These are phyloP conservation scores for Etheostoma cragini DNA, from an alignment of 2,113 vertebrate species.

Conservation along the genomic window DNA sequence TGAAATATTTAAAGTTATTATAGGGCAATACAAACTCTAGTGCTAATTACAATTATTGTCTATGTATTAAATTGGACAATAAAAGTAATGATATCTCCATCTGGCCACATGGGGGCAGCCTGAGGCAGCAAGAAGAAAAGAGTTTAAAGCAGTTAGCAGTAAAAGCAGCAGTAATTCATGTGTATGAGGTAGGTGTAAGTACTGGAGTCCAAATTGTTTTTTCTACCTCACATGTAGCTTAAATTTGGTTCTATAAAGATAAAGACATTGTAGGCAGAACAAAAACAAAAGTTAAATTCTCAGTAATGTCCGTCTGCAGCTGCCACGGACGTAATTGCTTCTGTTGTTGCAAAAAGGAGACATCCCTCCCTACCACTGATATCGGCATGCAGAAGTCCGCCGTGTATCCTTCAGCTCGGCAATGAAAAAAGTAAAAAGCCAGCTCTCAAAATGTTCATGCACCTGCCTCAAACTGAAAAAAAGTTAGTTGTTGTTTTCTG, in stretches of 20 bases:
- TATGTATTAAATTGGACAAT: no score
- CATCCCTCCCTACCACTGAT: neutral
- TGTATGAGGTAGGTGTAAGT: neutral
- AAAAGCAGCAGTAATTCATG: neutral
- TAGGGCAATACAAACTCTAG: no score
- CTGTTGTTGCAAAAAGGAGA: slow-evolving; percentile 49
- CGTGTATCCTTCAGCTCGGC: slow-evolving; percentile 25
- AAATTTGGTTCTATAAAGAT: neutral
- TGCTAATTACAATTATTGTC: no score
- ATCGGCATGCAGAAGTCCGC: neutral
- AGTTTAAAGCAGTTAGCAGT: neutral
- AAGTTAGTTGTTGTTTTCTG: neutral
- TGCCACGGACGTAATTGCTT: slow-evolving; percentile 2
- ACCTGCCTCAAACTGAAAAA: neutral
- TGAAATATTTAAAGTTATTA: no score
- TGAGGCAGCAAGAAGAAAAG: slow-evolving; percentile 8
- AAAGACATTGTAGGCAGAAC: neutral
- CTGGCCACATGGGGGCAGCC: slow-evolving; percentile 59
- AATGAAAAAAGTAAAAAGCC: slow-evolving; percentile 14
- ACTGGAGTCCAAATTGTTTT: neutral
- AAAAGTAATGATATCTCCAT: slow-evolving; percentile 4
- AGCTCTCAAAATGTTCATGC: neutral
- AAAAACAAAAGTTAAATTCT: slow-evolving; percentile 14
- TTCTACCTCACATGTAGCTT: rapidly evolving
- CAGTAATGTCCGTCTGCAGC: slow-evolving; percentile 17